Base-by-base conservation (phyloP, 1,140 invertebrate species). In the Drosophila punjabiensis region DNA sequence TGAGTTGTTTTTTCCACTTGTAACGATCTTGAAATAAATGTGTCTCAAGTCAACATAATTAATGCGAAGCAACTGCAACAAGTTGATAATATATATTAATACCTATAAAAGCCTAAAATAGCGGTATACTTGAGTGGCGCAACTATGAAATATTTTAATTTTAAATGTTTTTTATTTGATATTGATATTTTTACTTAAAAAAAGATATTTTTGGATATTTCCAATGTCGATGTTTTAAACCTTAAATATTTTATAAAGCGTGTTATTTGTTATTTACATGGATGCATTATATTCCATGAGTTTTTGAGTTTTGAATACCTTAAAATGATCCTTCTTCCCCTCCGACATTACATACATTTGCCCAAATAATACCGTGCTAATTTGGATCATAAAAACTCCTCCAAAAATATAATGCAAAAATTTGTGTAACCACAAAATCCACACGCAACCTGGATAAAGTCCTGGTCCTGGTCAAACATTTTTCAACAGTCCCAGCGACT, bases 341-440 rank as follows among this genome's bases (percentile, higher is more conserved):
- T 18, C 9, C 7, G 16, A 53, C 5, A 5, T 52, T 18, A 30
- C 28, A n/a, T 52, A 18, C 9, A 30, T 52, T 52, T 32, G 2
- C 28, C 10, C 16, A 0, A 4, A 33, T 20, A 10, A n/a, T 37
- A 24, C 53, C 20, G 13, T 9, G 8, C 18, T 7, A 24, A 9
- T 20, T 10, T 18, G 14, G 53, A 13, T 5, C 18, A 20, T 32
- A 53, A 65, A 65, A 60, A 48, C 50, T 41, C n/a, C 16, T 64
- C 52, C 52, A n/a, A 37, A 65, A 68, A 43, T 4, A n/a, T 10
- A 61, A 52, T 53, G 64, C 56, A 58, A 50, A 71, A 55, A 14
- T 32, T 45, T 37, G 52, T 10, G 20, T 14, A 76, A 82, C 86
- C 86, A 85, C 86, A 86, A 85, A 90, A 81, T 73, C 45, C 64